A percentile compares a stretch with the other conserved stretches of the same genome.
phyloP scores from a whole-genome alignment of 2,113 vertebrate species.

The Chaetorhynchus papuensis region DNA sequence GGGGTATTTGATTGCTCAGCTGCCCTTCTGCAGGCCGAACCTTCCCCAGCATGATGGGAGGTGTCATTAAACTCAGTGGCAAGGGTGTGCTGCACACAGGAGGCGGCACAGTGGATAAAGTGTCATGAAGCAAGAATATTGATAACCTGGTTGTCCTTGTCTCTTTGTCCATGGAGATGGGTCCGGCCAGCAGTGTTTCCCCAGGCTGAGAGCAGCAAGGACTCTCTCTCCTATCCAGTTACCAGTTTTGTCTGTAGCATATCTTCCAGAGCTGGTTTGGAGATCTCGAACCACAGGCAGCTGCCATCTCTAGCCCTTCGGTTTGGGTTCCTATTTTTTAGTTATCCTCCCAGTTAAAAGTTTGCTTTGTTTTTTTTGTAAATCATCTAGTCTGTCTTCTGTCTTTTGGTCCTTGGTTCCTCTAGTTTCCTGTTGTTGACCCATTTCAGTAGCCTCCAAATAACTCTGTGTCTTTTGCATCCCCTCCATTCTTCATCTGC shows the following conservation, averaged over 20 bases:
- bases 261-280: background rate
- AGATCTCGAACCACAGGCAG: background rate
- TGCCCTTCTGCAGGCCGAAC: background rate
- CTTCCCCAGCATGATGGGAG: background rate
- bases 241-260: background rate
- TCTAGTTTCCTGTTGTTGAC: background rate
- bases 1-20: background rate
- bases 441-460: background rate
- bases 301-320: background rate
- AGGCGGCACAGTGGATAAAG: background rate
- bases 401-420: background rate
- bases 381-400: background rate
- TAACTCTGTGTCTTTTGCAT: background rate
- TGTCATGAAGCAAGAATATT: background rate
- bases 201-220: background rate
- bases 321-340: background rate
- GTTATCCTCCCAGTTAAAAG: background rate
- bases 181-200: background rate
- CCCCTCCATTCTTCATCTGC: background rate
- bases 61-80: background rate
- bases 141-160: background rate
- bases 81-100: background rate
- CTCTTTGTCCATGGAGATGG: background rate
- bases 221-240: background rate
- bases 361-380: background rate